Percentiles rank a stretch among this genome's conserved stretches.
phyloP scores from a whole-genome alignment of 2,888 invertebrate species.

The Cancer borealis region DNA sequence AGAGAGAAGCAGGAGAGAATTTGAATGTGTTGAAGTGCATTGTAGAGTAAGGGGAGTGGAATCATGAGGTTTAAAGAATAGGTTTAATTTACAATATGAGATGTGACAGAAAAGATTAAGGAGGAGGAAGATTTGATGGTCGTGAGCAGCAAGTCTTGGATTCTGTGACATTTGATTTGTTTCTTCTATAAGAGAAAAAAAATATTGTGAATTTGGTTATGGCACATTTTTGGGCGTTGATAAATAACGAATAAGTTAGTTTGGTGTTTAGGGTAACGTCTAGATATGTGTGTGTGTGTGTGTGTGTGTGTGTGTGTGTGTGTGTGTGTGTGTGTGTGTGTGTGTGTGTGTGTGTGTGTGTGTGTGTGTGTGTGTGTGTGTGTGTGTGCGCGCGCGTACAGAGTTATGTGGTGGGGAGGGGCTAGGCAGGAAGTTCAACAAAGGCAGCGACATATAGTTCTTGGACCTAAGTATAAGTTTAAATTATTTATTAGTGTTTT shows the following conservation, averaged over 20 bases:
- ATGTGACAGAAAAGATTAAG: neutral
- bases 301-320: constrained; percentile 29
- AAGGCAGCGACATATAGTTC: constrained; percentile 14
- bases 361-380: constrained; percentile 38
- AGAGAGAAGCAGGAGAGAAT: neutral
- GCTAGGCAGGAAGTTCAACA: neutral
- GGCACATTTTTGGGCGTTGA: neutral
- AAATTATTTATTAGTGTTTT: constrained; percentile 7
- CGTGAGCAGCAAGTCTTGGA: neutral
- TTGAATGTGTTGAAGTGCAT: neutral
- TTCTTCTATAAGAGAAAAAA: neutral
- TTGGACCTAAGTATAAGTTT: neutral
- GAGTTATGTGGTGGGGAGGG: neutral
- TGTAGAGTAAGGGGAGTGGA: neutral
- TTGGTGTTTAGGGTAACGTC: neutral
- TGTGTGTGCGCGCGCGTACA: neutral
- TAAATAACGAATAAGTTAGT: neutral
- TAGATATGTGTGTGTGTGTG: constrained; percentile 4
- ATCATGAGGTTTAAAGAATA: neutral
- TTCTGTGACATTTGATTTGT: neutral
- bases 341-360: constrained; percentile 41
- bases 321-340: constrained; percentile 29
- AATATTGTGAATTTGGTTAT: neutral
- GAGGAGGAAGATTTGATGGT: neutral
- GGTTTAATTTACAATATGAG: neutral